phyloP scores from a whole-genome alignment of 1,140 invertebrate genomes.

The Teleogryllus occipitalis region DNA sequence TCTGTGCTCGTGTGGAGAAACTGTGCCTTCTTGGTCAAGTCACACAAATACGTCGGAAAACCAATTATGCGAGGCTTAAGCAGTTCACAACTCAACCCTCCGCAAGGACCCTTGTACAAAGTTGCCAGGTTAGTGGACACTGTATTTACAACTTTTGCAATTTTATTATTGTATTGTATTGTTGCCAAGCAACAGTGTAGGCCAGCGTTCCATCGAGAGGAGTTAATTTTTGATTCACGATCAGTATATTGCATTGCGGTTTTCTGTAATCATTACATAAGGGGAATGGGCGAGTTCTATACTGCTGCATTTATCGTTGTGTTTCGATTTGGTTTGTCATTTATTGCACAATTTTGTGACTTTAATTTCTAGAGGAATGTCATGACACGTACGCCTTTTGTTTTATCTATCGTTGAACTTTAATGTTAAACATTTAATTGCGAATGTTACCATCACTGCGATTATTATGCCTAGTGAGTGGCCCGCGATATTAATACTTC shows the following conservation, averaged over 20 bases:
- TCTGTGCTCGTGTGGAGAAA: slow-evolving; percentile 63
- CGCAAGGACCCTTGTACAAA: slow-evolving; percentile 41
- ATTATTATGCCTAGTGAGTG: not conserved
- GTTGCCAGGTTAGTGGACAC: slow-evolving; percentile 40
- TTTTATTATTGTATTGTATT: not conserved
- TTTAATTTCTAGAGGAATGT: not conserved
- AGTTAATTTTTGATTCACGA: too few species aligned
- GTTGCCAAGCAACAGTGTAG: too few species aligned
- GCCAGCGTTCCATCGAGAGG: too few species aligned
- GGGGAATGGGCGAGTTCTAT: not conserved
- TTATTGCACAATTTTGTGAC: not conserved
- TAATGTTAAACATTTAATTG: not conserved
- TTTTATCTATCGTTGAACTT: not conserved
- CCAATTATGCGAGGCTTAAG: slow-evolving; percentile 52
- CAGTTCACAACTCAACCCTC: slow-evolving; percentile 42
- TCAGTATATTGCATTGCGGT: not conserved
- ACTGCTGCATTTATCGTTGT: not conserved
- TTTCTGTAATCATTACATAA: not conserved
- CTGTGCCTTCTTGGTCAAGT: slow-evolving; percentile 63
- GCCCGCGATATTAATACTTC: not conserved
- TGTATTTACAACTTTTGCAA: not conserved
- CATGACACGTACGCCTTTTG: too few species aligned
- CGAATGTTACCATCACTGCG: not conserved
- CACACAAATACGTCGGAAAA: slow-evolving; percentile 47
- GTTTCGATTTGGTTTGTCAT: not conserved